Percentiles rank a stretch among this genome's conserved stretches.
These are phyloP conservation scores for roundworm (Caenorhabditis elegans) DNA, from an alignment of 1,140 invertebrate species.

Conservation along the genomic window DNA sequence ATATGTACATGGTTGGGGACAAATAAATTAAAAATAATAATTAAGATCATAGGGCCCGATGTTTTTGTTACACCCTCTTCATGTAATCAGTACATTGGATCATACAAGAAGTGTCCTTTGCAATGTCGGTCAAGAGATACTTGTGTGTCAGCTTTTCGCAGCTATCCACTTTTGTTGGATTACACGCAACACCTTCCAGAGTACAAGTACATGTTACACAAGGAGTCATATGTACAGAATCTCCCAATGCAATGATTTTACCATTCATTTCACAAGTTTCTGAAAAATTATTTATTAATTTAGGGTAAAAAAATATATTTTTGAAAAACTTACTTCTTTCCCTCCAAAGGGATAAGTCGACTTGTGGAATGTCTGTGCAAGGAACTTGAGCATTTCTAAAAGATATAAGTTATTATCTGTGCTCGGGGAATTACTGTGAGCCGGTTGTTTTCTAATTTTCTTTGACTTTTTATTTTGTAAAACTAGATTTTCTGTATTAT, in stretches of 20 bases:
- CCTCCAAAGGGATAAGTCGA: conserved; percentile 57
- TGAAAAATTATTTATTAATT: conserved; percentile 41
- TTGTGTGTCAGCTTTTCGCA: conserved; percentile 60
- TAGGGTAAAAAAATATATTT: not conserved
- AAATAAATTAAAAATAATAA: conserved; percentile 8
- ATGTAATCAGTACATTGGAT: conserved; percentile 56
- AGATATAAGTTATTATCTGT: no score
- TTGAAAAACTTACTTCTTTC: conserved; percentile 55
- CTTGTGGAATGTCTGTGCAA: conserved; percentile 57
- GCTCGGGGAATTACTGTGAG: no score
- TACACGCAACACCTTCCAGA: conserved; percentile 69
- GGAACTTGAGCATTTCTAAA: conserved; percentile 63
- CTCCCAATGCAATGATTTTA: conserved; percentile 69
- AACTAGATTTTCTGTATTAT: no score
- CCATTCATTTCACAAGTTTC: conserved; percentile 62
- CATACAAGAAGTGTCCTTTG: conserved; percentile 60
- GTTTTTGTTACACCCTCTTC: conserved; percentile 34
- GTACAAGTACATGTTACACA: conserved; percentile 74
- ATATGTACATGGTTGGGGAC: not conserved
- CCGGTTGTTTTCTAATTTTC: no score
- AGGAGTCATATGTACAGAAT: conserved; percentile 70
- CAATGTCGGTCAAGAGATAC: conserved; percentile 61
- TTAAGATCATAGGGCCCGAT: not conserved
- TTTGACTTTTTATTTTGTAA: no score
- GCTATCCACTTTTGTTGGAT: conserved; percentile 54